phyloP scores from a whole-genome alignment of 1,140 invertebrate genomes.

The Brachionus asplanchnoidis region DNA sequence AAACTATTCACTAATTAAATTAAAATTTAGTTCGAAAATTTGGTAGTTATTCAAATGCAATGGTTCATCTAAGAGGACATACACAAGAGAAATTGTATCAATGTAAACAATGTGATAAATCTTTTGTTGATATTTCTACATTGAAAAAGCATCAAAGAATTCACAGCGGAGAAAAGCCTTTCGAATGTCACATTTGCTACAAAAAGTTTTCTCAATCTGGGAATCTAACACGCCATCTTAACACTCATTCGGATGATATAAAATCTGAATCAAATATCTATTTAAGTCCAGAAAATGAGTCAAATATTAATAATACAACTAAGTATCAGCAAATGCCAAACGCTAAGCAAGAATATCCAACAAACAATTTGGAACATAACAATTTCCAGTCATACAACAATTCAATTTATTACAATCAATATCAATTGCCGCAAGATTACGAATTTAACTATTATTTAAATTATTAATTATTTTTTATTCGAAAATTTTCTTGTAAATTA shows the following conservation, averaged over 20 bases:
- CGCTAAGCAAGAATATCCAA: background rate
- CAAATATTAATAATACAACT: background rate
- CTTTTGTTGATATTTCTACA: constrained; percentile 58
- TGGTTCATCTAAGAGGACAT: constrained; percentile 33
- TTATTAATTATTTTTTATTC: background rate
- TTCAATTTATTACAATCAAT: background rate
- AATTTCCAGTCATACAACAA: background rate
- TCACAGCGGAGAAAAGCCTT: constrained; percentile 91
- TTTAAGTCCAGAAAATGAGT: too few species aligned
- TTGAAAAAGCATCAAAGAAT: constrained; percentile 92
- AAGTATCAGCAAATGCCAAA: background rate
- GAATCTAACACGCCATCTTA: constrained; percentile 65
- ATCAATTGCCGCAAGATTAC: background rate
- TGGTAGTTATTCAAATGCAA: background rate
- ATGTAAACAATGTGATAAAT: constrained; percentile 29
- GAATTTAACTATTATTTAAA: background rate
- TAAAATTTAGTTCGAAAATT: constrained; percentile 1
- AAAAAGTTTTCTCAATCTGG: constrained; percentile 68
- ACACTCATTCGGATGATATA: constrained; percentile 57
- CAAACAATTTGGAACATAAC: background rate
- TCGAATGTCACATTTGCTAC: constrained; percentile 63
- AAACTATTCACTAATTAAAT: background rate
- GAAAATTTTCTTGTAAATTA: background rate
- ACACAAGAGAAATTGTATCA: constrained; percentile 29
- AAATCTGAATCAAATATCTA: background rate